A percentile compares a stretch with the other conserved stretches of the same genome.
phyloP scores from a whole-genome alignment of 1,140 invertebrate species.

The Tetramorium alpestre region DNA sequence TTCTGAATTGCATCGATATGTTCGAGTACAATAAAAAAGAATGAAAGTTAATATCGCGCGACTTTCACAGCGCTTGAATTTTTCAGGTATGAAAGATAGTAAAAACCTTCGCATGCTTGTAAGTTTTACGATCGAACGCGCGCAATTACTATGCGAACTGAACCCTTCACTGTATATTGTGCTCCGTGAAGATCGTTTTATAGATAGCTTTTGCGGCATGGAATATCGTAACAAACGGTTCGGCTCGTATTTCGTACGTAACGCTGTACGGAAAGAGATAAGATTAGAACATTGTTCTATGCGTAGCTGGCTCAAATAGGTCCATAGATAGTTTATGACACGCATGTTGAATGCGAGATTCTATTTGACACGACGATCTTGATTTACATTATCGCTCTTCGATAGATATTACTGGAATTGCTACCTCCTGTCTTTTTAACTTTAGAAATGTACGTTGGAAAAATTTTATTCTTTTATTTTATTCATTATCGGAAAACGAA shows the following conservation, averaged over 20 bases:
- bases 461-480: neutral
- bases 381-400: neutral
- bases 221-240: neutral
- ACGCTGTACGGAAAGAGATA: neutral
- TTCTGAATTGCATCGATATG: neutral
- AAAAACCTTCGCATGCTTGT: neutral
- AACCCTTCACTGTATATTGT: neutral
- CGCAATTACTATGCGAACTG: slow-evolving; percentile 3
- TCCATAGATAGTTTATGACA: slow-evolving; percentile 1
- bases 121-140: neutral
- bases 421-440: neutral
- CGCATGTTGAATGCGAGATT: neutral
- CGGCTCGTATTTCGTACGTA: neutral
- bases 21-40: neutral
- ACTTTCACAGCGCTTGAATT: slow-evolving; percentile 37
- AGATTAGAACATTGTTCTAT: slow-evolving; percentile 26
- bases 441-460: neutral
- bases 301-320: neutral
- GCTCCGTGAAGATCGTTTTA: neutral
- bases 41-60: neutral
- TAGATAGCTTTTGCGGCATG: neutral
- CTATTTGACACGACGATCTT: neutral
- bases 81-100: neutral
- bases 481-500: neutral
- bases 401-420: neutral